Conservation (phyloP, 2,113 vertebrate genomes). For the Oenanthe oenanthe region DNA sequence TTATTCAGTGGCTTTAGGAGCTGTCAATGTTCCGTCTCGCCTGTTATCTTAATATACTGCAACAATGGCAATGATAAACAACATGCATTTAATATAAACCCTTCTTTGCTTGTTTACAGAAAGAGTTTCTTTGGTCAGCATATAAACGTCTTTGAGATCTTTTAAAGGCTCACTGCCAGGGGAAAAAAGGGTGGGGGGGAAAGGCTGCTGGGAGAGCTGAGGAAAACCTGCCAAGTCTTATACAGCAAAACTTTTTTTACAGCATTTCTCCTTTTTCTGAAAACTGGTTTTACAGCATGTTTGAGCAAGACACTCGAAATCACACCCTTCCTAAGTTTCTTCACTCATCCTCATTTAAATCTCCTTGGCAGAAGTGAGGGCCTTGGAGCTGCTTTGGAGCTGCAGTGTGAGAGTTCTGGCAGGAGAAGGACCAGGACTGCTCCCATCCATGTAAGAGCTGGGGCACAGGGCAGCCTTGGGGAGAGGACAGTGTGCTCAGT, state of each 20-base stretch:
- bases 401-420: neutral
- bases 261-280: constrained; percentile 7
- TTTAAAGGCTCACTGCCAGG: constrained; percentile 46
- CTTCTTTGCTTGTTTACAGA: constrained; percentile 58
- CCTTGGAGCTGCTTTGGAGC: neutral
- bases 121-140: constrained; percentile 61
- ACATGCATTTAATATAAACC: constrained; percentile 48
- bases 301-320: constrained; percentile 24
- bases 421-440: neutral
- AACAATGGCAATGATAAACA: constrained; percentile 64
- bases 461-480: neutral
- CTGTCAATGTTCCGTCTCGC: constrained; percentile 28
- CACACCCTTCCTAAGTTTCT: neutral
- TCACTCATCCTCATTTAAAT: neutral
- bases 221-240: constrained; percentile 35
- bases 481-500: neutral
- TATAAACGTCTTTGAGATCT: constrained; percentile 38
- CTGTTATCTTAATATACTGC: constrained; percentile 62
- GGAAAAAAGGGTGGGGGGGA: neutral
- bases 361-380: neutral
- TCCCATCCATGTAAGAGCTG: neutral
- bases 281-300: neutral
- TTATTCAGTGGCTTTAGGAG: constrained; percentile 39
- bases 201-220: neutral
- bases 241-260: neutral